These are phyloP conservation scores for Macaca mulatta DNA, from an alignment of 2,113 vertebrate species.

Conservation along the genomic window DNA sequence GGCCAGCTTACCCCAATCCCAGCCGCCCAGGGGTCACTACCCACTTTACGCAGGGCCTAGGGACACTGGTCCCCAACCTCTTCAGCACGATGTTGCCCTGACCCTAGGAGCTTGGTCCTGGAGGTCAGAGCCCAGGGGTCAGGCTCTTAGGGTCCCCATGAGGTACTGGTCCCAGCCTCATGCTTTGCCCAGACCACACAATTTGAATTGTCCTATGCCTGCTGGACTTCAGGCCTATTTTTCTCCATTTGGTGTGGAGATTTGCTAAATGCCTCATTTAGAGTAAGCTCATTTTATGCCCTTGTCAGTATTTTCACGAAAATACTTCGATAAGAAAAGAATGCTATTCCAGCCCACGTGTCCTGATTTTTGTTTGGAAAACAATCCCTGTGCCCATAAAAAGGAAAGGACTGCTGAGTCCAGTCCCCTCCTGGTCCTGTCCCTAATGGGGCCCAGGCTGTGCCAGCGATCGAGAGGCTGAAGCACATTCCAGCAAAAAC, in stretches of 20 bases:
- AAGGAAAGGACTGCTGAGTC: conserved; percentile 43
- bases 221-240: not conserved
- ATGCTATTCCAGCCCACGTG: not conserved
- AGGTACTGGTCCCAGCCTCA: not conserved
- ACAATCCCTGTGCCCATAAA: conserved; percentile 58
- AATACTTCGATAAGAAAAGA: conserved; percentile 67
- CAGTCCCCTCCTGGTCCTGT: not conserved
- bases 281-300: conserved; percentile 18
- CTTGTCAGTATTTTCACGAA: conserved; percentile 22
- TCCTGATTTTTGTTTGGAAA: conserved; percentile 59
- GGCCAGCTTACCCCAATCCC: too few relatives aligned
- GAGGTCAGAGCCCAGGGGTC: not conserved
- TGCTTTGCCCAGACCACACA: not conserved
- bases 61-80: not conserved
- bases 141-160: rapidly evolving
- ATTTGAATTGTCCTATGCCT: not conserved
- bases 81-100: not conserved
- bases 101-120: not conserved
- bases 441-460: not conserved
- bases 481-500: conserved; percentile 68
- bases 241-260: not conserved
- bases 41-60: not conserved
- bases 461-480: not conserved
- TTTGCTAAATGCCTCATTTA: not conserved
- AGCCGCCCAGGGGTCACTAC: not conserved